Conservation (phyloP, 2,888 invertebrate species). For the Cetonia aurata region DNA sequence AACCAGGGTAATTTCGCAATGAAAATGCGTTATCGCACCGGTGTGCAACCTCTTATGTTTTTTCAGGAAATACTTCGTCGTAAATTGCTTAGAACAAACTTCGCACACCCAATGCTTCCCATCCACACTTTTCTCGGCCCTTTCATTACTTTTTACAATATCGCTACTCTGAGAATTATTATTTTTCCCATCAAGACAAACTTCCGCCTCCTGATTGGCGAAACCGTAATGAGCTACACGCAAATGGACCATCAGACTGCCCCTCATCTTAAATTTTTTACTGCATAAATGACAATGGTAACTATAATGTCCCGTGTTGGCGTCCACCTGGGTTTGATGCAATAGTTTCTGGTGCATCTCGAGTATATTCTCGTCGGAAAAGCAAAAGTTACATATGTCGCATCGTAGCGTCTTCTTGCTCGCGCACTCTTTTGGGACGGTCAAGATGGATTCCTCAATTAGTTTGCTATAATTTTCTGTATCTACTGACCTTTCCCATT, state of each 20-base stretch:
- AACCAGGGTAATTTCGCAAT: neutral
- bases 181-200: slow-evolving; percentile 6
- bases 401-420: slow-evolving; percentile 66
- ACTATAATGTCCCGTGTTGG: slow-evolving; percentile 61
- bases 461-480: slow-evolving; percentile 26
- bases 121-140: slow-evolving; percentile 66
- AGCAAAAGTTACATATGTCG: slow-evolving; percentile 80
- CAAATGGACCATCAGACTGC: slow-evolving; percentile 85
- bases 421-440: slow-evolving; percentile 50
- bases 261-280: slow-evolving; percentile 85
- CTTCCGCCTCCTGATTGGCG: slow-evolving; percentile 53
- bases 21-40: slow-evolving; percentile 66
- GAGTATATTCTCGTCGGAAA: slow-evolving; percentile 78
- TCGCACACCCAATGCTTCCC: slow-evolving; percentile 88
- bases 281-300: slow-evolving; percentile 83
- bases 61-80: slow-evolving; percentile 90
- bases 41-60: slow-evolving; percentile 90
- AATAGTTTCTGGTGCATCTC: slow-evolving; percentile 82
- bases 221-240: slow-evolving; percentile 82
- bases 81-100: slow-evolving; percentile 86
- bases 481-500: slow-evolving; percentile 22
- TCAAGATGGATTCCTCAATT: slow-evolving; percentile 53
- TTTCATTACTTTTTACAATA: slow-evolving; percentile 14
- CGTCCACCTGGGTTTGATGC: slow-evolving; percentile 67
- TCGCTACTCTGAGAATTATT: neutral